Evolutionary conservation across 1,140 invertebrate species (phyloP).

Genomic region (Leguminivora glycinivorella): DNA sequence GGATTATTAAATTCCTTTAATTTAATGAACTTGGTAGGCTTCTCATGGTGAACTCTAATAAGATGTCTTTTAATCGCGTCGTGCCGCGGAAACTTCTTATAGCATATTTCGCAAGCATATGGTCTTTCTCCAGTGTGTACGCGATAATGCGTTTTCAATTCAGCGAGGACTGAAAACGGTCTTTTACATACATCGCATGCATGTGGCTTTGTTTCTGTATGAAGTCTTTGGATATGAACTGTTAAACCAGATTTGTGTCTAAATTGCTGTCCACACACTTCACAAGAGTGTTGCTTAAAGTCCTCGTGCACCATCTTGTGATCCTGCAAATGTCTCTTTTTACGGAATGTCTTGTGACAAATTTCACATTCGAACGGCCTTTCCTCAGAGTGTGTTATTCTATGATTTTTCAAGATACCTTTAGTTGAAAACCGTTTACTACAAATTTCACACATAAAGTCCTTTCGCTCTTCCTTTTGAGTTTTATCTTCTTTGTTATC

Average conservation of each 20-base stretch:
- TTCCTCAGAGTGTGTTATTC: background rate
- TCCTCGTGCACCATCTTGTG: background rate
- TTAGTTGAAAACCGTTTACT: background rate
- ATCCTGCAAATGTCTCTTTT: background rate
- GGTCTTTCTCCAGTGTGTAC: slow-evolving; percentile 5
- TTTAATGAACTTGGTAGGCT: background rate
- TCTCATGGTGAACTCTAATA: background rate
- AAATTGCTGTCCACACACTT: background rate
- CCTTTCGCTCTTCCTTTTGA: background rate
- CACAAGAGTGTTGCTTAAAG: background rate
- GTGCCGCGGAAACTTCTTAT: background rate
- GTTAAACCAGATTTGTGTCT: background rate
- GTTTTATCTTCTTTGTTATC: background rate
- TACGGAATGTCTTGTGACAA: background rate
- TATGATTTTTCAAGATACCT: background rate
- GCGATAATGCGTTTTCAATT: background rate
- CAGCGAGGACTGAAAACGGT: background rate
- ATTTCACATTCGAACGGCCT: background rate
- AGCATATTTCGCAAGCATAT: slow-evolving; percentile 3
- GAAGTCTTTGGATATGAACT: background rate
- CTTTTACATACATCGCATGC: background rate
- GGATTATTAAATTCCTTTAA: slow-evolving; percentile 1
- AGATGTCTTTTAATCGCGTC: background rate
- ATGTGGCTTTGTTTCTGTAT: background rate
- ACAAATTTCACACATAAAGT: slow-evolving; percentile 6